These are phyloP conservation scores for Eupeodes corollae DNA, from an alignment of 1,140 invertebrate species.

Conservation along the genomic window DNA sequence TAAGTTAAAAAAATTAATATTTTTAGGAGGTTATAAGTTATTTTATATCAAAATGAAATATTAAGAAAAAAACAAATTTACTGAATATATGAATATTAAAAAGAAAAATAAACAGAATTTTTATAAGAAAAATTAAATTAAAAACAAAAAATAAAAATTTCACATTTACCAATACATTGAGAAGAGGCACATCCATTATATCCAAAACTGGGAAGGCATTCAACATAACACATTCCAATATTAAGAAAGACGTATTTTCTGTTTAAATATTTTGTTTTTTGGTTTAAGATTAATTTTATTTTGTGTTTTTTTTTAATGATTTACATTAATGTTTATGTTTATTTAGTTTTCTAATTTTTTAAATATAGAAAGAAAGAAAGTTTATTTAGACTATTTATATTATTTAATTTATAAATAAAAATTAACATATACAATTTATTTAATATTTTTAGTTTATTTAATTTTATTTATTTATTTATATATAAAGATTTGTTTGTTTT, in stretches of 20 bases:
- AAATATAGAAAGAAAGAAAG: not conserved
- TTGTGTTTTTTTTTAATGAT: not conserved
- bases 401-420: not conserved
- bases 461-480: not conserved
- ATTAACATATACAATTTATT: not conserved
- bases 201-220: conserved; percentile 5
- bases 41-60: not conserved
- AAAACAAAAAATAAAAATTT: not conserved
- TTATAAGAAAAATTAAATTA: not conserved
- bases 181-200: conserved; percentile 4
- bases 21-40: too few relatives aligned
- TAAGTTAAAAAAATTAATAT: not conserved
- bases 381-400: not conserved
- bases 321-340: not conserved
- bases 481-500: too few relatives aligned
- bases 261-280: not conserved
- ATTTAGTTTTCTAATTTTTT: too few relatives aligned
- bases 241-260: conserved; percentile 1
- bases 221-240: conserved; percentile 5
- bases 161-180: conserved; percentile 6
- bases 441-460: not conserved
- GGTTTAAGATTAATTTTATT: not conserved
- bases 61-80: not conserved
- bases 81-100: not conserved
- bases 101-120: not conserved